Percentiles rank a stretch among this genome's conserved stretches.
These are phyloP conservation scores for Symphodus melops DNA, from an alignment of 2,113 vertebrate genomes.

Conservation along the genomic window DNA sequence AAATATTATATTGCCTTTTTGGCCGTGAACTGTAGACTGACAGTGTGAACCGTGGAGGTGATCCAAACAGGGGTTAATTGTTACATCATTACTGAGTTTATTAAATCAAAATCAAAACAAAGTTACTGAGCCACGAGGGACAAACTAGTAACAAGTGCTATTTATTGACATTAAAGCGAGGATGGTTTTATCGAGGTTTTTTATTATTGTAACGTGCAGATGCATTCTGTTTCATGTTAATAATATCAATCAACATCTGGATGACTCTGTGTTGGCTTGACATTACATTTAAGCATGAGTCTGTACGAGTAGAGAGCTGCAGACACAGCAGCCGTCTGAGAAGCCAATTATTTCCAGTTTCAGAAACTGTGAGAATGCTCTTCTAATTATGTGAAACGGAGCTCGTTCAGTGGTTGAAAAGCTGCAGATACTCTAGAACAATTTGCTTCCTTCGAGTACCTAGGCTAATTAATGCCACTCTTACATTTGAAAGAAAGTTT, in stretches of 20 bases:
- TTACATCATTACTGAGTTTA: too few relatives aligned
- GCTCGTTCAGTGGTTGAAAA: slow-evolving; percentile 70
- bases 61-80: too few relatives aligned
- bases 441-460: slow-evolving; percentile 70
- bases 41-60: too few relatives aligned
- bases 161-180: slow-evolving; percentile 3
- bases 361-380: slow-evolving; percentile 64
- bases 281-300: slow-evolving; percentile 58
- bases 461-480: slow-evolving; percentile 73
- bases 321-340: slow-evolving; percentile 62
- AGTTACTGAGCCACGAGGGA: background rate
- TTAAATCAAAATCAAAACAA: too few relatives aligned
- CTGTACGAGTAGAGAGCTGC: slow-evolving; percentile 50
- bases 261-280: slow-evolving; percentile 17
- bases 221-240: slow-evolving; percentile 20
- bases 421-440: slow-evolving; percentile 73
- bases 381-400: slow-evolving; percentile 72
- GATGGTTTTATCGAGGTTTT: slow-evolving; percentile 12
- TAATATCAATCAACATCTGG: slow-evolving; percentile 34
- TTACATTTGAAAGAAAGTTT: slow-evolving; percentile 62
- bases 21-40: too few relatives aligned
- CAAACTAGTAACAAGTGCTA: background rate
- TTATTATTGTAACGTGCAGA: slow-evolving; percentile 9
- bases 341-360: slow-evolving; percentile 78
- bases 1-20: too few relatives aligned